phyloP scores from a whole-genome alignment of 2,888 invertebrate genomes.

The Hedya salicella region DNA sequence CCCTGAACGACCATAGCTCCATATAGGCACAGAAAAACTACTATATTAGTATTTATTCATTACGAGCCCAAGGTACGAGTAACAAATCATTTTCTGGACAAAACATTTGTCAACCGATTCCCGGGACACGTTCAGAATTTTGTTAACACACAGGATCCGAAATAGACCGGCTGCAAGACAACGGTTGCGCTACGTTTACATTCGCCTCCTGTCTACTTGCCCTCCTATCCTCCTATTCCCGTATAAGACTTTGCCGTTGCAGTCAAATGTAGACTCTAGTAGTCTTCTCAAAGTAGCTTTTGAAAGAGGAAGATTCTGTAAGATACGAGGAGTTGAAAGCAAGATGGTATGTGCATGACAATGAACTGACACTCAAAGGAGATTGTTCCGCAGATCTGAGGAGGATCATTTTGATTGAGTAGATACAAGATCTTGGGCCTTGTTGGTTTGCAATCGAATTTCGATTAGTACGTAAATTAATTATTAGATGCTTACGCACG shows the following conservation, averaged over 20 bases:
- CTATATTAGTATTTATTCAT: no score
- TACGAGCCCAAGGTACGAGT: not conserved
- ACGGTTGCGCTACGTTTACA: conserved; percentile 15
- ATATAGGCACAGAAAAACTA: no score
- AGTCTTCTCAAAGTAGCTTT: not conserved
- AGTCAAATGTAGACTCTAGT: not conserved
- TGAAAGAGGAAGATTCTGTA: not conserved
- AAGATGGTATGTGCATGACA: conserved; percentile 9
- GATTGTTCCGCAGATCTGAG: conserved; percentile 16
- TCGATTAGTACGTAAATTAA: not conserved
- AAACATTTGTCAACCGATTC: conserved; percentile 17
- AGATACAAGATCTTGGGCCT: not conserved
- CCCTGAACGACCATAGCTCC: no score
- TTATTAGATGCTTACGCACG: no score
- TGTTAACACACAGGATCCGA: conserved; percentile 7
- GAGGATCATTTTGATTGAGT: conserved; percentile 14
- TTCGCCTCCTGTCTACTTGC: not conserved
- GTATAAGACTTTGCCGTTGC: not conserved
- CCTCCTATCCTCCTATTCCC: not conserved
- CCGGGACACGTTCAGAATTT: conserved; percentile 1
- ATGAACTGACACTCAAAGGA: conserved; percentile 30
- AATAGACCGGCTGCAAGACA: conserved; percentile 20
- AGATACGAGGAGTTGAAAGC: conserved; percentile 5
- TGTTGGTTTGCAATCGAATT: conserved; percentile 7
- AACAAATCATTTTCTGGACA: conserved; percentile 18